Percentiles rank a stretch among this genome's conserved stretches.
These are phyloP conservation scores for Nebria brevicollis DNA, from an alignment of 2,888 invertebrate species.

Conservation along the genomic window DNA sequence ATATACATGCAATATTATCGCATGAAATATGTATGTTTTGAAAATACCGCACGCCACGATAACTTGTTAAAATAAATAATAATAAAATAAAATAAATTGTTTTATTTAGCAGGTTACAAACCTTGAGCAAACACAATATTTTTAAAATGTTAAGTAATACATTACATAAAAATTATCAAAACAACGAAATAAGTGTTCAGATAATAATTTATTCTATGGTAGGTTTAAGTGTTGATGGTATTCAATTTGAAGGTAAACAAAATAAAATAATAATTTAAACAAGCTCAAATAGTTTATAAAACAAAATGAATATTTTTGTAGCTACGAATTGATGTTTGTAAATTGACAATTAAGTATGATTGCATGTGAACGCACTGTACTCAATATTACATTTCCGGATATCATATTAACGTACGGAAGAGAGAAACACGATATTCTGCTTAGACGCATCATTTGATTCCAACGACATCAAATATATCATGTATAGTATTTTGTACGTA, in stretches of 20 bases:
- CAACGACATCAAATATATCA: not conserved
- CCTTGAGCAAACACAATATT: not conserved
- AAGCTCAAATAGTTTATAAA: too few relatives aligned
- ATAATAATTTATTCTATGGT: too few relatives aligned
- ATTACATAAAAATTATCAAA: not conserved
- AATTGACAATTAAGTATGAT: not conserved
- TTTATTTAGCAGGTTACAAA: not conserved
- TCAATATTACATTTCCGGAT: not conserved
- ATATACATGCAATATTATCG: not conserved
- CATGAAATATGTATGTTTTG: not conserved
- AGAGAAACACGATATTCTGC: not conserved
- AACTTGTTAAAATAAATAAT: not conserved
- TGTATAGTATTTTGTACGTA: not conserved
- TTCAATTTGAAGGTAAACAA: too few relatives aligned
- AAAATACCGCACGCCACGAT: not conserved
- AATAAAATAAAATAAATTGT: not conserved
- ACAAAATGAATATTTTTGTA: too few relatives aligned
- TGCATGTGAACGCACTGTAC: not conserved
- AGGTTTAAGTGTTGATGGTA: too few relatives aligned
- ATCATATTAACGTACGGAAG: not conserved
- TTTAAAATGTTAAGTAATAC: not conserved
- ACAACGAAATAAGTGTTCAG: not conserved
- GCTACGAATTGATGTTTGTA: not conserved
- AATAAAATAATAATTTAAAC: too few relatives aligned
- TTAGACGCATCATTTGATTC: not conserved